phyloP scores from a whole-genome alignment of 53 echinoderm and acorn worm species.

The Stichopus horrens region DNA sequence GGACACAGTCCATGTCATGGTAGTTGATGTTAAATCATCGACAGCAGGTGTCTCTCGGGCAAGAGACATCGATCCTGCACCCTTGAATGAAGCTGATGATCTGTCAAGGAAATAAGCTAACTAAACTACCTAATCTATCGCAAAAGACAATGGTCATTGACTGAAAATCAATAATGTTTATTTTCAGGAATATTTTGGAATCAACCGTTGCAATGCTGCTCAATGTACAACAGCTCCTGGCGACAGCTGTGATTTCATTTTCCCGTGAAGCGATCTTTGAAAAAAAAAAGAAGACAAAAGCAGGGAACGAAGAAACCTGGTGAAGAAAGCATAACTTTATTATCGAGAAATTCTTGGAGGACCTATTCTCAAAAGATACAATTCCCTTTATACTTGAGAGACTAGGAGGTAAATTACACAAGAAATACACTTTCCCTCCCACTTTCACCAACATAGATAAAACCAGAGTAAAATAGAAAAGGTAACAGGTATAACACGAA shows the following conservation, averaged over 20 bases:
- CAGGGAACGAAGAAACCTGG: not conserved
- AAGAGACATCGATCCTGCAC: not conserved
- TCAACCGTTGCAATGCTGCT: not conserved
- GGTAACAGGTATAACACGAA: too few relatives aligned
- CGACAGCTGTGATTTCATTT: constrained; percentile 3
- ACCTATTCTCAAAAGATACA: too few relatives aligned
- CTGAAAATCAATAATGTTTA: constrained; percentile 27
- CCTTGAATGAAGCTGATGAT: not conserved
- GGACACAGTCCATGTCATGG: too few relatives aligned
- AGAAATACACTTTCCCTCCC: too few relatives aligned
- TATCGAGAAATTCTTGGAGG: too few relatives aligned
- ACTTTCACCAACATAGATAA: too few relatives aligned
- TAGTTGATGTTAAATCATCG: not conserved
- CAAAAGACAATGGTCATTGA: not conserved
- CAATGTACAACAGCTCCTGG: not conserved
- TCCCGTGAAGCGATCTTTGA: not conserved
- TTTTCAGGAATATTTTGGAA: not conserved
- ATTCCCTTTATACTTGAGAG: too few relatives aligned
- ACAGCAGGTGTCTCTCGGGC: not conserved
- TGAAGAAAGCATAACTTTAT: too few relatives aligned
- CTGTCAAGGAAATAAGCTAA: not conserved
- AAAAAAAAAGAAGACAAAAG: not conserved
- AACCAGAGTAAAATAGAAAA: too few relatives aligned
- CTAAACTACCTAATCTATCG: not conserved
- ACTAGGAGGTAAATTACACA: too few relatives aligned